phyloP scores from a whole-genome alignment of 2,797 vertebrate genomes.

The Nyctalus aviator region DNA sequence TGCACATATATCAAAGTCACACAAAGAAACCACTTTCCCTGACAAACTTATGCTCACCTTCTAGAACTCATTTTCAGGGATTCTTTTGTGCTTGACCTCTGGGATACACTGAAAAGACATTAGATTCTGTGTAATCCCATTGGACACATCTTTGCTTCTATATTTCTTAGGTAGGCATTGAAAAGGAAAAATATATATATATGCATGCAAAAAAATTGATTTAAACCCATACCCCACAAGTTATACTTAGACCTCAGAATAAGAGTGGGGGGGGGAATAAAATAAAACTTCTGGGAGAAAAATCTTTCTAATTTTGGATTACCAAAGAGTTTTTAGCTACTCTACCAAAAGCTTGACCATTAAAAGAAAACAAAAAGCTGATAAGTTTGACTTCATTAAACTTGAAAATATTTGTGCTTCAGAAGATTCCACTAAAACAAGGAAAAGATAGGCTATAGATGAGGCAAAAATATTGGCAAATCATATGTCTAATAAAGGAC shows the following conservation, averaged over 20 bases:
- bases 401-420: conserved; percentile 47
- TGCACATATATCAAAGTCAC: neutral
- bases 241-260: neutral
- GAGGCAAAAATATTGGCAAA: conserved; percentile 60
- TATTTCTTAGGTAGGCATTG: neutral
- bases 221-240: neutral
- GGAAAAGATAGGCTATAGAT: conserved; percentile 24
- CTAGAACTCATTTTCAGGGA: neutral
- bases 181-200: neutral
- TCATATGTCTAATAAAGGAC: conserved; percentile 39
- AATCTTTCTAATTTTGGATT: neutral
- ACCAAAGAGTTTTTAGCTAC: neutral
- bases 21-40: neutral
- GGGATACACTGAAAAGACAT: neutral
- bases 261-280: neutral
- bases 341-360: neutral
- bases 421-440: conserved; percentile 35
- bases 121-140: neutral
- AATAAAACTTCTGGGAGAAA: conserved; percentile 18
- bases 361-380: conserved; percentile 7
- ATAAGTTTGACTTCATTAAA: conserved; percentile 52
- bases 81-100: conserved; percentile 4
- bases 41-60: neutral
- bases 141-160: neutral
- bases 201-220: neutral